Base-by-base conservation (phyloP, 2,888 invertebrate genomes). In the Dryadula phaetusa region DNA sequence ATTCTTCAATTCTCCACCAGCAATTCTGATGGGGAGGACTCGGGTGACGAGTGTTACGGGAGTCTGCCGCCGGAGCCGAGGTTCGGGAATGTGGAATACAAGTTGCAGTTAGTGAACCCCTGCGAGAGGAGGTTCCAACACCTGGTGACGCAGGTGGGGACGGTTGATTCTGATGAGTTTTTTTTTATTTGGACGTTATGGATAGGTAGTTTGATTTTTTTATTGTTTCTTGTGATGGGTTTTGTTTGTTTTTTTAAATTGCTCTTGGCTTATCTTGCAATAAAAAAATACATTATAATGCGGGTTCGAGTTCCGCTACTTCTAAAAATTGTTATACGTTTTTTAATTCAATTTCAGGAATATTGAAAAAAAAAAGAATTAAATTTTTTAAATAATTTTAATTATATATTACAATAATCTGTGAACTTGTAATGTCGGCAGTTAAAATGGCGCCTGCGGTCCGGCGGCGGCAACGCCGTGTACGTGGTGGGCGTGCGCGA, bases 401-500 rank as follows among this genome's bases (percentile, higher is more conserved):
- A n/a, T n/a, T n/a, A n/a, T n/a, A n/a, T n/a, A n/a, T n/a, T n/a
- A n/a, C n/a, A n/a, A n/a, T n/a, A n/a, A n/a, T n/a, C n/a, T n/a
- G n/a, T n/a, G n/a, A n/a, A n/a, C n/a, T n/a, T n/a, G n/a, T n/a
- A n/a, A n/a, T n/a, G n/a, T n/a, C n/a, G n/a, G n/a, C n/a, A 96
- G 95, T 95, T 99, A 95, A 99, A 99, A 93, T 99, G 99, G 99
- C 94, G 99, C 0, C 94, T 99, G 10, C 95, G 98, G 0, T 90
- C 90, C 0, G 92, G 99, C 32, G 97, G 98, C 74, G 99, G 99
- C 0, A 97, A 98, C 85, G 99, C 99, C 0, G 98, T 99, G 72
- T 99, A 99, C 90, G 98, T 99, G 87, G 97, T 99, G 60, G 99
- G 99, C 0, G 98, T 98, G 2, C 96, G 97, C 67, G 98, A 98